Base-by-base conservation (phyloP, 2,888 invertebrate genomes). In the Bugula neritina region DNA sequence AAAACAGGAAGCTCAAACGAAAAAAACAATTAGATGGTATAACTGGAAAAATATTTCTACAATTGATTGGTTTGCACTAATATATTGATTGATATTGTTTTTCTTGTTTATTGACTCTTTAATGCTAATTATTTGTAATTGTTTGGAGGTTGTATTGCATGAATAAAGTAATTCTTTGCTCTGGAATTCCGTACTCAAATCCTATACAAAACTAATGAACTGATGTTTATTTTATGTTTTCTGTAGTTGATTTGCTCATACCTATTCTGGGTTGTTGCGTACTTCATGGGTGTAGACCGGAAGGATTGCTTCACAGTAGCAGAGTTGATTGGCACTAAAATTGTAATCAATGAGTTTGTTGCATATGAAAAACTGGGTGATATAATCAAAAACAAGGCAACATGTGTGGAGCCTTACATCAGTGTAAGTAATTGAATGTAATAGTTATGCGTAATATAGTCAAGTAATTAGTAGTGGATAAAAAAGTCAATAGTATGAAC, bases 291-390 rank as follows among this genome's bases (percentile, higher is more conserved):
- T 1, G 86, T 87, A 0, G 82, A 84, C 10, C 76, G 80, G 57
- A 86, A 87, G 0, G 90, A 93, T 76, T 91, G 91, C 74, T 89
- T 90, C 77, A 82, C 87, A 34, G 92, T 96, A 0, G 95, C 90
- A 0, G 88, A 89, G 43, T 87, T 97, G 10, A 90, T 97, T 63
- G 96, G 95, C 0, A 85, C 93, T 27, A 97, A 97, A 86, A 92
- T 92, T 0, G 89, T 93, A 25, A 89, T 94, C 10, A 96, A 96
- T 80, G 96, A 96, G 83, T 94, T 96, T 81, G 91, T 93, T 0
- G 96, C 95, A 0, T 96, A 94, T 81, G 87, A 90, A 79, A 86
- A 89, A 58, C 87, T 95, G 34, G 74, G 76, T 23, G 74, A 70
- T 17, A 74, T 77, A 34, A 79, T 81, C 5, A 71, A 74, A 1